Percentiles rank a stretch among this genome's conserved stretches.
Conservation (phyloP, 2,113 vertebrate species). For the Phaetusa simplex region DNA sequence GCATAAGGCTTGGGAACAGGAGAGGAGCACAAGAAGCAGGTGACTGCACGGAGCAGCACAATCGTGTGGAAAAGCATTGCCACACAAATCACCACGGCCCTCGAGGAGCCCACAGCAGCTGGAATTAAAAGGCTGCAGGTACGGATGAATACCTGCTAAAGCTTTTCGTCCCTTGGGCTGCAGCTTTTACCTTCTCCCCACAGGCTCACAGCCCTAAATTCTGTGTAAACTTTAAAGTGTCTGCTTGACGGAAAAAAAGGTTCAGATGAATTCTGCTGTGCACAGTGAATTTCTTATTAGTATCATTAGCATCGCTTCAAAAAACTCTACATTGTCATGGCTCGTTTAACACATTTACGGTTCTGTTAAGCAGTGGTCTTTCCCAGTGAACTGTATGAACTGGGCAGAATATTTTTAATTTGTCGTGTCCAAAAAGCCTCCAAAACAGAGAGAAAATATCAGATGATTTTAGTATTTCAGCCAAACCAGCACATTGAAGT, state of each 20-base stretch:
- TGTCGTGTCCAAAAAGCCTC: neutral
- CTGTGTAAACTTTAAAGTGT: neutral
- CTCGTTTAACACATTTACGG: neutral
- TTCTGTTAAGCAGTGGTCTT: neutral
- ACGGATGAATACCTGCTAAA: neutral
- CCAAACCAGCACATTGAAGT: neutral
- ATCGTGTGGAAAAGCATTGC: accelerated
- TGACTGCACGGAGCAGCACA: accelerated
- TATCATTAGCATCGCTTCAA: neutral
- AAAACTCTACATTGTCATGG: neutral
- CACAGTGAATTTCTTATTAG: neutral
- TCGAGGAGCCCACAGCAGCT: neutral
- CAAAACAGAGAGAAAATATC: neutral
- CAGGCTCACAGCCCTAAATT: neutral
- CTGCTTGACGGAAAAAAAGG: neutral
- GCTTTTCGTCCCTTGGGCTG: neutral
- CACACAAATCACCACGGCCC: neutral
- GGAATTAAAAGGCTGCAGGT: neutral
- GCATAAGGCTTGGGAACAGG: neutral
- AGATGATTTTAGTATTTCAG: neutral
- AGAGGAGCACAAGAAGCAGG: neutral
- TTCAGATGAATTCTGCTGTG: neutral
- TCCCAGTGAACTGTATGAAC: neutral
- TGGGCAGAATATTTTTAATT: neutral
- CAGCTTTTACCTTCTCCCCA: neutral